Percentiles rank a stretch among this genome's conserved stretches.
phyloP scores from a whole-genome alignment of 1,140 invertebrate genomes.

The Hylaeus anthracinus region DNA sequence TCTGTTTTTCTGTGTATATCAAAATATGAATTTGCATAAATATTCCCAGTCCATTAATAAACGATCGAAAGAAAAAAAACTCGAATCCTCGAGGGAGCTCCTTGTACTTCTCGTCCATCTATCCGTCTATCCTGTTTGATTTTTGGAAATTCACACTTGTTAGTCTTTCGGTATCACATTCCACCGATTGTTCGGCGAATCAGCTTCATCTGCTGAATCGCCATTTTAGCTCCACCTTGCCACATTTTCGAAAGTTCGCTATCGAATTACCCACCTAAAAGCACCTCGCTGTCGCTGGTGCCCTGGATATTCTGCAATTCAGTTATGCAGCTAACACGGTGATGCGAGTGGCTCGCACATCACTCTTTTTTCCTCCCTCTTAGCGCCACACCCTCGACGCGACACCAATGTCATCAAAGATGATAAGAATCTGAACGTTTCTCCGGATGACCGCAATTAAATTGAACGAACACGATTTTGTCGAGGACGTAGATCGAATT shows the following conservation, averaged over 20 bases:
- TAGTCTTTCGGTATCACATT: background rate
- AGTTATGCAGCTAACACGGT: conserved; percentile 63
- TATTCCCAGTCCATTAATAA: no score
- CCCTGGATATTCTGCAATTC: conserved; percentile 65
- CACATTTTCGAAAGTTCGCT: conserved; percentile 65
- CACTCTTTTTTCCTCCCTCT: conserved; percentile 29
- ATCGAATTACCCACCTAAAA: conserved; percentile 67
- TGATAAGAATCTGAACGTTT: conserved; percentile 21
- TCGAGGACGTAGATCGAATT: background rate
- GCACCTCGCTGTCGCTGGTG: conserved; percentile 57
- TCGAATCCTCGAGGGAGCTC: no score
- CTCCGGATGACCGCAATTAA: background rate
- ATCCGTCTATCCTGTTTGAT: no score
- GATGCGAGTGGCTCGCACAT: conserved; percentile 42
- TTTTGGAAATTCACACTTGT: no score
- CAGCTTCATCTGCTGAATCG: background rate
- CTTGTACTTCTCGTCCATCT: no score
- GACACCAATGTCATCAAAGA: conserved; percentile 30
- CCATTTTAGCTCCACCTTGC: conserved; percentile 50
- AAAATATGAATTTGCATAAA: no score
- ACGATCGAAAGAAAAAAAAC: no score
- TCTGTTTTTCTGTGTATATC: no score
- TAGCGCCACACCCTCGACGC: conserved; percentile 24
- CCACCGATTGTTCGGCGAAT: conserved; percentile 8
- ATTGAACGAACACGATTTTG: conserved; percentile 1